phyloP scores from a whole-genome alignment of 1,140 invertebrate species.

The Paramacrobiotus metropolitanus region DNA sequence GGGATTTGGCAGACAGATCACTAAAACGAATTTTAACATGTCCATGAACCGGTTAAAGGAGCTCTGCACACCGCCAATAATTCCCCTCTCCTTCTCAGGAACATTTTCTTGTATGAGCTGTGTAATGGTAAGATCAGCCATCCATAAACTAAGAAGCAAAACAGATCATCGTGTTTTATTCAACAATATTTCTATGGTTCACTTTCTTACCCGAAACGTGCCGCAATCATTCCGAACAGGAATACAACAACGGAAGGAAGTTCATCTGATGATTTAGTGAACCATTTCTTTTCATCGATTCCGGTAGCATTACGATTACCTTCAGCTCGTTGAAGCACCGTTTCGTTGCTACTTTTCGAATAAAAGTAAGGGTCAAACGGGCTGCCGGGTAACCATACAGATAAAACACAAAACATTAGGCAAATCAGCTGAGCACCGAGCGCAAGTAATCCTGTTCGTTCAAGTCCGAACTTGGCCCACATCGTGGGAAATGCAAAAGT shows the following conservation, averaged over 20 bases:
- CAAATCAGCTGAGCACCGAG: conserved; percentile 17
- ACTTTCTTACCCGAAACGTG: conserved; percentile 23
- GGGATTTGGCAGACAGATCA: conserved; percentile 23
- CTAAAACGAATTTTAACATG: conserved; percentile 29
- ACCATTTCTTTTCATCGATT: background rate
- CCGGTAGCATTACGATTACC: conserved; percentile 7
- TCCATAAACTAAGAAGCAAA: conserved; percentile 29
- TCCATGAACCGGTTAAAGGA: conserved; percentile 29
- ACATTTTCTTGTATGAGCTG: conserved; percentile 34
- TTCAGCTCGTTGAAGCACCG: background rate
- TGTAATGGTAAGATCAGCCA: conserved; percentile 31
- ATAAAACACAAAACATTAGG: conserved; percentile 26
- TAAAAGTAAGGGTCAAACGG: conserved; percentile 24
- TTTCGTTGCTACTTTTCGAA: conserved; percentile 7
- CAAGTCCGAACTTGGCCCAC: conserved; percentile 20
- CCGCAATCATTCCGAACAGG: conserved; percentile 24
- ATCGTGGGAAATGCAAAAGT: conserved; percentile 24
- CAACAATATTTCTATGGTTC: no score
- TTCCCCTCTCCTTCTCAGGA: conserved; percentile 26
- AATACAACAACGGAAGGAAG: conserved; percentile 22
- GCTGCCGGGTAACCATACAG: conserved; percentile 29
- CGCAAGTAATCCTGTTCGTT: conserved; percentile 17
- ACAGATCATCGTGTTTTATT: no score
- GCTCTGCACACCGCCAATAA: conserved; percentile 31
- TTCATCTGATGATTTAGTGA: conserved; percentile 6